Evolutionary conservation across 2,888 invertebrate species (phyloP), one percentile per base, ranked within the genome.

Genomic region (Clivina fossor): DNA sequence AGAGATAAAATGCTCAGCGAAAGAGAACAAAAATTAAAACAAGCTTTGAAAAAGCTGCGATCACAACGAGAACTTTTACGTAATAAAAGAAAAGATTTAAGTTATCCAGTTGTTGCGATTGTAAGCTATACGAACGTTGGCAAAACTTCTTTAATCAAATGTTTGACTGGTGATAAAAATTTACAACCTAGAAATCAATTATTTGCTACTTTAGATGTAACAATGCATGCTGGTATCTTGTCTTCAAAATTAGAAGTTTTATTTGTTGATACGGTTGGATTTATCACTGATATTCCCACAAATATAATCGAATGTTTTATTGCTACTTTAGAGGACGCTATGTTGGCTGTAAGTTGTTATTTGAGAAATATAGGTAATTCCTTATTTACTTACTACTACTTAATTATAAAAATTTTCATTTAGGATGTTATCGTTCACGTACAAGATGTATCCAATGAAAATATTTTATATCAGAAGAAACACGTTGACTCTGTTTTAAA

Each of bases 201-300:
- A 18, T 93, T 93, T 74, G 93, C 93, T 0, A 93, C 93, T 0
- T 74, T 93, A 15, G 92, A 93, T 71, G 89, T 91, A 0, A 90
- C 90, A 0, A 77, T 84, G 8, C 90, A 93, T 72, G 78, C 77
- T 9, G 90, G 88, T 0, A 46, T 71, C 4, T 72, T 91, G 56
- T 88, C 88, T 0, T 82, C 80, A 33, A 79, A 76, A 58, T 69
- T 88, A 64, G 78, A 82, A 64, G 80, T 86, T 8, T 73, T 90
- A 1, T 90, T 82, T 63, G 81, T 91, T 60, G 93, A 93, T 70
- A 93, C 93, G 0, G 88, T 93, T 30, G 92, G 93, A 0, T 93
- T 93, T 69, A 88, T 93, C 69, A 85, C 89, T 3, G 85, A 92
- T 69, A 82, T 93, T 56, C 93, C 93, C 0, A 84, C 85, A 1